Evolutionary conservation across 2,797 vertebrate species (phyloP), one percentile per base, ranked within the genome.

Genomic region (Protonibea diacanthus): DNA sequence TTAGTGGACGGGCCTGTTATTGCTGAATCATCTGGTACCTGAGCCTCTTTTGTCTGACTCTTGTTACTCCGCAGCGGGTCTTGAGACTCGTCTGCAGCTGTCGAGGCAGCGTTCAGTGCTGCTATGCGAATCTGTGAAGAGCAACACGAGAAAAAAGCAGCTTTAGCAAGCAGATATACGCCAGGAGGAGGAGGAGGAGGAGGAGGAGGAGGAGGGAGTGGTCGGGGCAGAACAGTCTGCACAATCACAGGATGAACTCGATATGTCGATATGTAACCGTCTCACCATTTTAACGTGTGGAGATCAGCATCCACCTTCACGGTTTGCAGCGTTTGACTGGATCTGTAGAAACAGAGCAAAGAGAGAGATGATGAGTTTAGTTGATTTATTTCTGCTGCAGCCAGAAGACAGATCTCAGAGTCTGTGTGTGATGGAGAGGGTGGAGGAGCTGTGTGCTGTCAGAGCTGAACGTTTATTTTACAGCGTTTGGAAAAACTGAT

Each of bases 41-140:
- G 98, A 49, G 98, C 98, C 87, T 99, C 98, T 91, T 99, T 99
- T 1, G 98, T 99, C 90, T 95, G 97, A 68, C 96, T 96, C 83
- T 99, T 99, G 61, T 93, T 95, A 71, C 95, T 98, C 91, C 95
- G 97, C 89, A 96, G 93, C n/a, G 94, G 95, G 33, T 97, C 98
- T 78, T 98, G 97, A 1, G 95, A 96, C 80, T 98, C 98, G 84
- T 98, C 98, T 52, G 97, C 95, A 59, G 97, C 87, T 0, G 96
- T 92, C 5, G 96, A 96, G 51, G 97, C 96, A 1, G 98, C 98
- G 17, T 99, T 99, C 71, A 99, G 91, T 2, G 98, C 98, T 59
- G 98, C 98, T 0, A 99, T 99, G 61, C 98, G 96, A 78, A 99
- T 99, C 98, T 99, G 85, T 73, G 47, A 60, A 51, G 14, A 82